Evolutionary conservation across 2,888 invertebrate species (phyloP), one percentile per base, ranked within the genome.

Genomic region (Laspeyria flexula): DNA sequence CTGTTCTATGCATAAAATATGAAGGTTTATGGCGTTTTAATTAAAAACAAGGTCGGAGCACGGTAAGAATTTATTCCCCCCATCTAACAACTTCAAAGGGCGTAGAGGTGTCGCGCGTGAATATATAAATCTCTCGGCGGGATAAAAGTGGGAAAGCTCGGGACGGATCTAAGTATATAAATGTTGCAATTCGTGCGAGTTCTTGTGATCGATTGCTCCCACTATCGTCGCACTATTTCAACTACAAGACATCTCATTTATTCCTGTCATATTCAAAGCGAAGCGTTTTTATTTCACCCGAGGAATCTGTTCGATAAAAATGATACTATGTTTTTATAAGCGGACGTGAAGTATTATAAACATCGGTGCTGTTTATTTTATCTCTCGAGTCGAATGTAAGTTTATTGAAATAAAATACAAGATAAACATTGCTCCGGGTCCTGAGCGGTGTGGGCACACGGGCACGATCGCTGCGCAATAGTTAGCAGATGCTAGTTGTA

Each of bases 71-170:
- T 88, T 87, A 87, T 85, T 81, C 83, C 81, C 80, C 73, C 82
- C 81, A 83, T 83, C 81, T 71, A 75, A 75, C 77, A 78, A 88
- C 88, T 90, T 90, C 90, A 90, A 90, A 90, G 90, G 88, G 85
- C 85, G 82, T 71, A 72, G 79, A 85, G 85, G 83, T 88, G 88
- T 86, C 87, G 83, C 83, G 80, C 75, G 76, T 77, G 81, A 80
- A 83, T 83, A 89, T n/a, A n/a, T 88, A 90, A 90, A 90, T 90
- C 90, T 86, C 68, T 64, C 67, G 74, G 70, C 74, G 80, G 85
- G 82, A 85, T 83, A 83, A 82, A 83, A 85, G 83, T 78, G 76
- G 83, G 77, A 77, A 79, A 81, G 77, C 80, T 74, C 71, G 71
- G 77, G 75, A 77, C 73, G 77, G 80, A 84, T 85, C 84, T 83